Evolutionary conservation across 2,797 vertebrate species (phyloP).

Genomic region (Esox lucius): DNA sequence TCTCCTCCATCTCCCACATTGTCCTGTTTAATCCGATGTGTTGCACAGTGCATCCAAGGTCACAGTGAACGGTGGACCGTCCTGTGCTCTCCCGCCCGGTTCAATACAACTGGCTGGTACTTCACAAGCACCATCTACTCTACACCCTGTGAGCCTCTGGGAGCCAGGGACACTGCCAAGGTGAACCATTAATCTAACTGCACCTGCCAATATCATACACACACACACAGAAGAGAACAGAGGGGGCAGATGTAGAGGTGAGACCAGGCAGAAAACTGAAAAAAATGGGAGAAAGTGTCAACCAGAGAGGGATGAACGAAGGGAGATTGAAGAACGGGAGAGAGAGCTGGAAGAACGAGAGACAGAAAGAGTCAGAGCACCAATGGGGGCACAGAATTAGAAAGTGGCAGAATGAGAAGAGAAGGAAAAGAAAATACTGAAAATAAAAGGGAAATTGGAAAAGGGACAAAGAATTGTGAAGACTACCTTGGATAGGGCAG

Average conservation of each 20-base stretch:
- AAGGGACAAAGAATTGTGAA: neutral
- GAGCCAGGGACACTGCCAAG: neutral
- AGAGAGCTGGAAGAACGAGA: neutral
- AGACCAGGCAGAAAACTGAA: slow-evolving; percentile 41
- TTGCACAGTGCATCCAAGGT: neutral
- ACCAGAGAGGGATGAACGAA: neutral
- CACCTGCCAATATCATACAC: too few species aligned
- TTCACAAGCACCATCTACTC: neutral
- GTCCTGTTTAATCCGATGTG: neutral
- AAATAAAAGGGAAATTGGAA: neutral
- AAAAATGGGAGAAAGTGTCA: slow-evolving; percentile 9
- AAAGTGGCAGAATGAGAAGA: neutral
- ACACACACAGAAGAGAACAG: neutral
- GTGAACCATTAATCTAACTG: neutral
- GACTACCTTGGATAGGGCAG: too few species aligned
- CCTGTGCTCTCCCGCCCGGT: neutral
- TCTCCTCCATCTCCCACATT: neutral
- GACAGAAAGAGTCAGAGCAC: neutral
- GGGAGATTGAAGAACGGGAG: slow-evolving; percentile 3
- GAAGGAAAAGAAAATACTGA: neutral
- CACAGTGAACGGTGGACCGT: neutral
- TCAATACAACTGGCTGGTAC: neutral
- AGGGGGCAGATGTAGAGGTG: neutral
- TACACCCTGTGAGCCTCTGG: neutral
- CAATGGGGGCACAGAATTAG: neutral